phyloP scores from a whole-genome alignment of 2,113 vertebrate genomes.

The Fulmarus glacialis region DNA sequence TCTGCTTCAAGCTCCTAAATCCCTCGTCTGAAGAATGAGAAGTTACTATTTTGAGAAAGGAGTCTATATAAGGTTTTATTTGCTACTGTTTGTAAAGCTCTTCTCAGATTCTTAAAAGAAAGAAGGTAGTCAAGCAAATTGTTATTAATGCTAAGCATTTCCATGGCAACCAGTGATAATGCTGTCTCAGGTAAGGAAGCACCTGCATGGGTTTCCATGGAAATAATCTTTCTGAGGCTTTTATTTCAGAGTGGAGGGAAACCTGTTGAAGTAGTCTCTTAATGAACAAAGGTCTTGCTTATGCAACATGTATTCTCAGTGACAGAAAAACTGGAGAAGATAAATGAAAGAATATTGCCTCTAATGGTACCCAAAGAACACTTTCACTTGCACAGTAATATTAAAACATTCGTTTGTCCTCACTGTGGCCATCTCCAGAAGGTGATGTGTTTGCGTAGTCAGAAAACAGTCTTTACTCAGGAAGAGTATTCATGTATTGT shows the following conservation, averaged over 20 bases:
- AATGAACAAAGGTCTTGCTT: constrained; percentile 3
- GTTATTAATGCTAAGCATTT: neutral
- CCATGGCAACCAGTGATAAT: neutral
- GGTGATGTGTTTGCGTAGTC: neutral
- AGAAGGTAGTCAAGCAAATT: neutral
- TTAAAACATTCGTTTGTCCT: neutral
- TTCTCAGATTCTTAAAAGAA: neutral
- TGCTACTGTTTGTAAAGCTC: neutral
- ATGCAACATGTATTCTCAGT: neutral
- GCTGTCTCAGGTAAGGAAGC: constrained; percentile 1
- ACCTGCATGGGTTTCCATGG: constrained; percentile 47
- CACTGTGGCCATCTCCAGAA: neutral
- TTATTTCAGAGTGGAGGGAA: neutral
- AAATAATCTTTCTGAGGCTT: constrained; percentile 28
- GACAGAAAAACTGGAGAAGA: neutral
- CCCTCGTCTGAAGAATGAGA: neutral
- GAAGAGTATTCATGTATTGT: neutral
- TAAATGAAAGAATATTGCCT: neutral
- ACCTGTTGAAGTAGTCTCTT: neutral
- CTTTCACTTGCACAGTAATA: neutral
- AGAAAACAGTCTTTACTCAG: neutral
- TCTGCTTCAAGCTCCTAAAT: neutral
- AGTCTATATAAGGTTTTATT: neutral
- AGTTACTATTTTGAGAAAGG: neutral
- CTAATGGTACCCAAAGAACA: neutral